Evolutionary conservation across 2,113 vertebrate genomes (phyloP).

Genomic region (Oenanthe melanoleuca): DNA sequence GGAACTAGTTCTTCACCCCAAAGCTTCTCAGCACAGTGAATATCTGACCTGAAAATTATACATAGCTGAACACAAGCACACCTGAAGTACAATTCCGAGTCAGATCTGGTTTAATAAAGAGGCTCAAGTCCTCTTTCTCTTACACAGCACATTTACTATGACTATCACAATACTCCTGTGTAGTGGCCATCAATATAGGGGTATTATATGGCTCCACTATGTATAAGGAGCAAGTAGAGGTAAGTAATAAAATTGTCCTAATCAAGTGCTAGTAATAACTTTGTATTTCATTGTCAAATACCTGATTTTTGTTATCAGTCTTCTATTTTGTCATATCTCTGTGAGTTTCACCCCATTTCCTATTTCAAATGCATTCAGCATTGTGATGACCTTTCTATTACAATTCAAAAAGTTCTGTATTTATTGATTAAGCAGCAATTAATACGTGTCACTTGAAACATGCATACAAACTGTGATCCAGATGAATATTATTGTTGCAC

Average conservation of each 20-base stretch:
- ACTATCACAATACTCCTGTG: background rate
- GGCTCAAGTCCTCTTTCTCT: background rate
- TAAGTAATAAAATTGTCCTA: background rate
- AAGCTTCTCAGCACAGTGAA: background rate
- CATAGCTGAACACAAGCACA: background rate
- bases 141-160: background rate
- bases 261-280: background rate
- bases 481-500: background rate
- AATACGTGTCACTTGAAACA: background rate
- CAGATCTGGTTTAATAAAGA: background rate
- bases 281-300: background rate
- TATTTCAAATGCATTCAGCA: background rate
- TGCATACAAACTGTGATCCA: background rate
- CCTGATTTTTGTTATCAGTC: background rate
- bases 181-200: background rate
- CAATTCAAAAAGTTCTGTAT: background rate
- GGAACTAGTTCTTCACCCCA: background rate
- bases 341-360: background rate
- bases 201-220: background rate
- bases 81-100: background rate
- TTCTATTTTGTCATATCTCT: background rate
- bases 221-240: background rate
- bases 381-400: background rate
- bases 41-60: background rate
- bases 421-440: background rate